These are phyloP conservation scores for Plestiodon gilberti DNA, from an alignment of 2,113 vertebrate species.

Conservation along the genomic window DNA sequence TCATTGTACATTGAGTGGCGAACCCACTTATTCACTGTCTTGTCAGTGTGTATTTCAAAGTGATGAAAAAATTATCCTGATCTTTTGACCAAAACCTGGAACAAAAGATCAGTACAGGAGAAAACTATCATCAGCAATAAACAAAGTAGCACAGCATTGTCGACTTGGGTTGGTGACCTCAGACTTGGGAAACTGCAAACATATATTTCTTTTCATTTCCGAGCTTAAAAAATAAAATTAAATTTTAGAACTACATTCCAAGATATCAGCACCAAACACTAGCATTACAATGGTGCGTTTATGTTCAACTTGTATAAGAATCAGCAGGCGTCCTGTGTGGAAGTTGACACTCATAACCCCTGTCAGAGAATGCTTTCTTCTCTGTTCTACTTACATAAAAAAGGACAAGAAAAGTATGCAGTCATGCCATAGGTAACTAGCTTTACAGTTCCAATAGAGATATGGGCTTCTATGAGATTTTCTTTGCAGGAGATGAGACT, in stretches of 20 bases:
- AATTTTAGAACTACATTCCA: constrained; percentile 7
- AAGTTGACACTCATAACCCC: constrained; percentile 1
- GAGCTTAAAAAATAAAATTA: neutral
- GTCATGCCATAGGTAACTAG: neutral
- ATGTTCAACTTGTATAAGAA: constrained; percentile 21
- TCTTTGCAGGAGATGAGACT: neutral
- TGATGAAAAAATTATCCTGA: constrained; percentile 2
- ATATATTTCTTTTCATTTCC: constrained; percentile 9
- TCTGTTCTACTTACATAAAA: neutral
- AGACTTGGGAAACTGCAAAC: neutral
- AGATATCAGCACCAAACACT: accelerated
- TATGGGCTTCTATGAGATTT: neutral
- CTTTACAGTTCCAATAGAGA: neutral
- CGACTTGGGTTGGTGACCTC: neutral
- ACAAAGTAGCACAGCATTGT: accelerated
- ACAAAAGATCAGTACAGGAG: constrained; percentile 5
- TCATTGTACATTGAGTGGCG: neutral
- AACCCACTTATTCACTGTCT: constrained; percentile 18
- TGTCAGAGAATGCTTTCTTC: neutral
- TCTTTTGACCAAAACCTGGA: neutral
- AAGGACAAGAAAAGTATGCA: neutral
- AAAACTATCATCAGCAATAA: constrained; percentile 30
- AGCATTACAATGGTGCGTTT: accelerated
- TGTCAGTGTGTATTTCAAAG: neutral
- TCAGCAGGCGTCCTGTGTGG: neutral